Conservation (phyloP, 2,888 invertebrate genomes). For the Cheilosia grossa region DNA sequence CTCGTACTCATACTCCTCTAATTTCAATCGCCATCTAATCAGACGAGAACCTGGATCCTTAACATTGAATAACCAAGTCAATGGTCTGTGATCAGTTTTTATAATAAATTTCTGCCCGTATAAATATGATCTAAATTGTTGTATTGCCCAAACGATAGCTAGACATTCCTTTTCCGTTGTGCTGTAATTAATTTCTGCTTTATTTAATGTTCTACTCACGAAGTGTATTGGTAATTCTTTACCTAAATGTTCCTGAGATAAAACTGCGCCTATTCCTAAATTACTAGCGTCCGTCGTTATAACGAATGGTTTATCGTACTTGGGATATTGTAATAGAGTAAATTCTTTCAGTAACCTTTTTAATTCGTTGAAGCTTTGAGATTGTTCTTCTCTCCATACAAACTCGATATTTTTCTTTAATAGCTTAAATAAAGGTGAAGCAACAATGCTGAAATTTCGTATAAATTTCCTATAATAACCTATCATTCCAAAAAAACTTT, state of each 20-base stretch:
- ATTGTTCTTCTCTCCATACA: no score
- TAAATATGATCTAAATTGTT: conserved; percentile 23
- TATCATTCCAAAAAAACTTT: conserved; percentile 32
- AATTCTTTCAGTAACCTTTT: no score
- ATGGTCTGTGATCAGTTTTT: not conserved
- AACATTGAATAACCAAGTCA: conserved; percentile 18
- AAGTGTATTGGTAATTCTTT: conserved; percentile 37
- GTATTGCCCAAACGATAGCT: conserved; percentile 30
- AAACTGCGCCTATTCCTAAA: no score
- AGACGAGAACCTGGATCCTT: conserved; percentile 24
- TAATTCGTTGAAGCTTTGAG: no score
- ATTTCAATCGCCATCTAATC: conserved; percentile 23
- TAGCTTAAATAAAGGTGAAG: conserved; percentile 47
- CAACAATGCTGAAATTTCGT: conserved; percentile 56
- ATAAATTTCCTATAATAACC: conserved; percentile 27
- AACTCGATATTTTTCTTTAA: conserved; percentile 9
- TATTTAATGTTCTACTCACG: conserved; percentile 38
- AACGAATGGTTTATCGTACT: no score
- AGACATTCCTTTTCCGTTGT: conserved; percentile 6
- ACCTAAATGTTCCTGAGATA: conserved; percentile 2
- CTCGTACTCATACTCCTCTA: not conserved
- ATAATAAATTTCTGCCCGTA: not conserved
- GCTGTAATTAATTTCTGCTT: conserved; percentile 26
- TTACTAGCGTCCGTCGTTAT: no score
- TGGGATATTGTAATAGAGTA: no score